Percentiles rank a stretch among this genome's conserved stretches.
These are phyloP conservation scores for Regulus satrapa DNA, from an alignment of 2,113 vertebrate species.

Conservation along the genomic window DNA sequence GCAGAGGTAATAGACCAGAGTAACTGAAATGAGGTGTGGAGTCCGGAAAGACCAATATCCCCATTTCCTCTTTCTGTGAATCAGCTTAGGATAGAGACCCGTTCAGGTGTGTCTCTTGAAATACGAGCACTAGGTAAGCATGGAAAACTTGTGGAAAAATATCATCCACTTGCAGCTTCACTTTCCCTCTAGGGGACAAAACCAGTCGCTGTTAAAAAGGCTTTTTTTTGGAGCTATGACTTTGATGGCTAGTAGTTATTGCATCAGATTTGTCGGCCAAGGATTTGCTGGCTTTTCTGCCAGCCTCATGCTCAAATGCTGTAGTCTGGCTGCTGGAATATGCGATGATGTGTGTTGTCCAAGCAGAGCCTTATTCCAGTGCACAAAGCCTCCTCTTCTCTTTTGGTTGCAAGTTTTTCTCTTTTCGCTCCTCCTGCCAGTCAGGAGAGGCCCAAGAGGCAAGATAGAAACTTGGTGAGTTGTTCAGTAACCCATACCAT, in stretches of 20 bases:
- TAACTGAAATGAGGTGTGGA: background rate
- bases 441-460: background rate
- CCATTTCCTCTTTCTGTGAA: background rate
- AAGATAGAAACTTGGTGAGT: background rate
- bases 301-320: accelerated
- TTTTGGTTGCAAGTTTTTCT: background rate
- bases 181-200: accelerated
- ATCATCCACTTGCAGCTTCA: background rate
- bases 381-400: background rate
- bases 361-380: background rate
- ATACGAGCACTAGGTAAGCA: background rate
- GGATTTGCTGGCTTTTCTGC: background rate
- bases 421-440: background rate
- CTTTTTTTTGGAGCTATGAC: background rate
- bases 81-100: background rate
- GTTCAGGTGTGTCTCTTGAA: background rate
- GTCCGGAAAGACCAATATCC: background rate
- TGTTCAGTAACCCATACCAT: background rate
- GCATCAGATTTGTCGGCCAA: background rate
- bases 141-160: background rate
- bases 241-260: background rate
- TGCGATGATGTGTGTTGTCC: background rate
- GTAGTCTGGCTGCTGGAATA: accelerated
- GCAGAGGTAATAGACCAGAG: background rate
- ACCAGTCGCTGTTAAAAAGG: background rate